phyloP scores from a whole-genome alignment of 2,888 invertebrate genomes.

The Polyploca ridens region DNA sequence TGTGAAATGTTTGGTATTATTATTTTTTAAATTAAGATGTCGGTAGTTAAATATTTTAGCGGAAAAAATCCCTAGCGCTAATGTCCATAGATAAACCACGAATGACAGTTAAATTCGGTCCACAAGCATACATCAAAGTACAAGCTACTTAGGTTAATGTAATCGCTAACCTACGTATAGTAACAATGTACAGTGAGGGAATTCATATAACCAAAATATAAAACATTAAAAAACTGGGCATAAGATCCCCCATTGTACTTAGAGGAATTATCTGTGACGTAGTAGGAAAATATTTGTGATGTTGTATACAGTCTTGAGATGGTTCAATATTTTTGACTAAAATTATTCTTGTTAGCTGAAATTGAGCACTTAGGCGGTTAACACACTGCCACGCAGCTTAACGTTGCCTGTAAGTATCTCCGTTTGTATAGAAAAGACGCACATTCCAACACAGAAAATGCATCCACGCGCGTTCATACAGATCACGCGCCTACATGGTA shows the following conservation, averaged over 20 bases:
- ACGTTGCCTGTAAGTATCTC: too few relatives aligned
- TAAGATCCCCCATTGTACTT: not conserved
- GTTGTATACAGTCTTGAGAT: conserved; percentile 27
- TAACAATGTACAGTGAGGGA: conserved; percentile 5
- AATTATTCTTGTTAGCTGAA: conserved; percentile 36
- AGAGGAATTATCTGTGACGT: not conserved
- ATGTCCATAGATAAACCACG: not conserved
- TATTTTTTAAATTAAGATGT: conserved; percentile 30
- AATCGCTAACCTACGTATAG: conserved; percentile 15
- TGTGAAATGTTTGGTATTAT: conserved; percentile 14
- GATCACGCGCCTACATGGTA: too few relatives aligned
- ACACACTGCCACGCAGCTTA: not conserved
- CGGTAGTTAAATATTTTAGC: conserved; percentile 19
- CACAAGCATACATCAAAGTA: conserved; percentile 38
- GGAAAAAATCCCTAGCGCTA: conserved; percentile 27
- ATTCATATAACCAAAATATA: not conserved
- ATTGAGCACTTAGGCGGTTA: not conserved
- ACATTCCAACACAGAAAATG: too few relatives aligned
- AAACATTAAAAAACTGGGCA: not conserved
- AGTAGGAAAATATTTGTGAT: conserved; percentile 31
- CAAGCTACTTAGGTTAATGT: conserved; percentile 36
- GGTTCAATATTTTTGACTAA: conserved; percentile 43
- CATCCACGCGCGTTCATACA: too few relatives aligned
- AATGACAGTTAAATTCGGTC: conserved; percentile 24
- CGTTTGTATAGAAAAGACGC: too few relatives aligned